Percentiles rank a stretch among this genome's conserved stretches.
Evolutionary conservation across 2,113 vertebrate genomes (phyloP).

Genomic region (Saiga tatarica): DNA sequence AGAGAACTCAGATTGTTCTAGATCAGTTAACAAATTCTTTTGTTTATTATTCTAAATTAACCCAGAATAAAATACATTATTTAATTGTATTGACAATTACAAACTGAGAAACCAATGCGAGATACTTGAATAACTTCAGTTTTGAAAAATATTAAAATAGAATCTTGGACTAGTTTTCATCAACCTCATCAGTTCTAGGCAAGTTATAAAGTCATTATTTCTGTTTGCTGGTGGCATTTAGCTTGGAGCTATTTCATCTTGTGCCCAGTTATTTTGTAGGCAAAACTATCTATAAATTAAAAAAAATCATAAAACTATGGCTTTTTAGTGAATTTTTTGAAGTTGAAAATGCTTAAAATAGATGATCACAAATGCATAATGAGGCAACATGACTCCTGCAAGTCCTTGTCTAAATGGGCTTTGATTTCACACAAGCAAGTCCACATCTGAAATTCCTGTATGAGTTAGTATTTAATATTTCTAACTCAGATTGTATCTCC

Average conservation of each 20-base stretch:
- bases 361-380: not conserved
- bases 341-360: not conserved
- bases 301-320: not conserved
- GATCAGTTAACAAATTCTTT: not conserved
- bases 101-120: not conserved
- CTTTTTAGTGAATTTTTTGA: not conserved
- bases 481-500: not conserved
- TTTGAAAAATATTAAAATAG: conserved; percentile 40
- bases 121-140: not conserved
- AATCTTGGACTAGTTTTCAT: not conserved
- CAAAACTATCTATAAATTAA: not conserved
- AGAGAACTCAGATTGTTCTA: not conserved
- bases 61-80: not conserved
- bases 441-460: not conserved
- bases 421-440: not conserved
- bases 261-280: not conserved
- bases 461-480: not conserved
- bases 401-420: not conserved
- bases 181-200: not conserved
- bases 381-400: not conserved
- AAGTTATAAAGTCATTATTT: not conserved
- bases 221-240: not conserved
- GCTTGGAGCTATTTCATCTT: not conserved
- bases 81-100: not conserved
- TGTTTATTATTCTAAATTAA: not conserved